A percentile compares a stretch with the other conserved stretches of the same genome.
These are phyloP conservation scores for Peromyscus maniculatus DNA, from an alignment of 2,113 vertebrate genomes.

Conservation along the genomic window DNA sequence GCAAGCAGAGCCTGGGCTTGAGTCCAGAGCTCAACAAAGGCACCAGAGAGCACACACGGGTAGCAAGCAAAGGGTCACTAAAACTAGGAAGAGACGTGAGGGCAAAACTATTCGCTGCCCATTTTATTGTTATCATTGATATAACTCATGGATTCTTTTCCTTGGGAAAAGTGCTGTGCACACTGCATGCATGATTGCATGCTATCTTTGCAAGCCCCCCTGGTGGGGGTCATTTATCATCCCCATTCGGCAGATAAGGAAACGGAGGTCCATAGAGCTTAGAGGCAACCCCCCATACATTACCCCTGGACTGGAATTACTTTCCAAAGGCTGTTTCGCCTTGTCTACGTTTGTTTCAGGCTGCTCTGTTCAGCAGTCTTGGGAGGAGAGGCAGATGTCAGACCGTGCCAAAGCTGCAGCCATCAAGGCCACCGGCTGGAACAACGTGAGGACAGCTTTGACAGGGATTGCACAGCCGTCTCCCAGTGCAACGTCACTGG, in stretches of 20 bases:
- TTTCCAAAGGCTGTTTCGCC: not conserved
- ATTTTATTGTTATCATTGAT: not conserved
- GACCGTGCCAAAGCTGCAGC: not conserved
- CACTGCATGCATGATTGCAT: not conserved
- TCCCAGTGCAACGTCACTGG: no score
- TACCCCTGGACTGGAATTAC: not conserved
- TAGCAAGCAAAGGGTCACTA: not conserved
- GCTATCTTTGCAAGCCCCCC: not conserved
- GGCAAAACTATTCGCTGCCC: no score
- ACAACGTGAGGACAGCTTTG: no score
- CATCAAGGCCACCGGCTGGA: not conserved
- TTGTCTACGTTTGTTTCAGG: not conserved
- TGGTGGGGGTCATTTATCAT: not conserved
- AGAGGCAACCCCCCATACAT: not conserved
- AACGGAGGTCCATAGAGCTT: not conserved
- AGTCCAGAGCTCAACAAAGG: not conserved
- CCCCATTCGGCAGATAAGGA: not conserved
- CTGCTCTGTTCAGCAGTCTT: not conserved
- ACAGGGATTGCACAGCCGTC: accelerated
- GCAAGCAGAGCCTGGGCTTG: no score
- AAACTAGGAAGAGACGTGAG: not conserved
- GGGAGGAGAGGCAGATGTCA: not conserved
- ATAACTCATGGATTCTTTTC: not conserved
- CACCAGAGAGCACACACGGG: accelerated
- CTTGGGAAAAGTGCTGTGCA: not conserved